Base-by-base conservation (phyloP, 1,140 invertebrate species). In the Musca domestica region DNA sequence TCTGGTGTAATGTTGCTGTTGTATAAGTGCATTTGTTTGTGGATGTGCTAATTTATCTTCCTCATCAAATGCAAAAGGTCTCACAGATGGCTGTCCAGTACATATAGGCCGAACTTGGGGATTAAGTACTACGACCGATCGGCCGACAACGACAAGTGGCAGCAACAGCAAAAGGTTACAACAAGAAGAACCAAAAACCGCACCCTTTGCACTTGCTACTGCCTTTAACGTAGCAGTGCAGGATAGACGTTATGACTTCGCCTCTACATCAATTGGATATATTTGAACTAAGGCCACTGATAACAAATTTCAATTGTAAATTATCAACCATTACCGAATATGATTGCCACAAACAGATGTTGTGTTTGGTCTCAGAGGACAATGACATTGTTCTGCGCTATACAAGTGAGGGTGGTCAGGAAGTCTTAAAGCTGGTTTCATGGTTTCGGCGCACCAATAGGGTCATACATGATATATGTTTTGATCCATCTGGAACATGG, bases 401-500 rank as follows among this genome's bases (percentile, higher is more conserved):
- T 64, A 76, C 73, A 69, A 69, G 86, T 84, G 70, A 74, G 23
- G 67, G 41, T 10, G 74, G 72, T 6, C 75, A 76, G 71, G 75
- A 80, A 52, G 81, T 89, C n/a, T 76, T 89, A n/a, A 90, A 88
- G 73, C 85, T 87, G 74, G 81, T 92, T 67, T 86, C 87, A 70
- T 92, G 90, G 90, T 88, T 88, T 77, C 82, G 83, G 70, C 85
- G 86, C 27, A 80, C 79, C 20, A 83, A 84, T 52, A 88, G 87
- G 78, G 78, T 82, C 70, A 88, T 91, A 47, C 83, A 87, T 70
- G 85, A 87, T 67, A 75, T 91, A 67, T 89, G 88, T 76, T 91
- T 91, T 80, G 89, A 91, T 82, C 86, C 88, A 22, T 83, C 85
- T n/a, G 88, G 88, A 46, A 83, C 86, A 56, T 91, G 89, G 89